These are phyloP conservation scores for Holcopasites calliopsidis DNA, from an alignment of 1,140 invertebrate genomes.

Conservation along the genomic window DNA sequence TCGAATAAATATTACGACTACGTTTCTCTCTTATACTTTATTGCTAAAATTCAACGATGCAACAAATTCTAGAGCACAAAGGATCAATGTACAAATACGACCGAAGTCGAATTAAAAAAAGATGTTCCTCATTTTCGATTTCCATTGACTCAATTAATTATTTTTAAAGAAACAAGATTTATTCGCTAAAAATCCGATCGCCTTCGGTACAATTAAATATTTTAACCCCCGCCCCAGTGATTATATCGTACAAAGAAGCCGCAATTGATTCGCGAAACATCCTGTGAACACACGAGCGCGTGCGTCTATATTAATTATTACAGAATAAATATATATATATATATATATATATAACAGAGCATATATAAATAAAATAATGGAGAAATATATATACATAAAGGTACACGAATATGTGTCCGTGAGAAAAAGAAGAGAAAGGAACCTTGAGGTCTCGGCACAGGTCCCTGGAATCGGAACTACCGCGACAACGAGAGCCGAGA, in stretches of 20 bases:
- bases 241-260: constrained; percentile 38
- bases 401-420: constrained; percentile 7
- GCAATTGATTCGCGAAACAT: constrained; percentile 4
- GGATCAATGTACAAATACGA: constrained; percentile 1
- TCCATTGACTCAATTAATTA: no score
- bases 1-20: not conserved
- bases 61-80: constrained; percentile 10
- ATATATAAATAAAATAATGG: constrained; percentile 37
- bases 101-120: not conserved
- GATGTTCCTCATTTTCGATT: no score
- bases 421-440: constrained; percentile 25
- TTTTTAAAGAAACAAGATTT: not conserved
- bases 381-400: constrained; percentile 25
- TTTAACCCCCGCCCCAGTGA: constrained; percentile 24
- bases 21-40: not conserved
- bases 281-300: constrained; percentile 17
- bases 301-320: constrained; percentile 46
- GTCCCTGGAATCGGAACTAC: constrained; percentile 48
- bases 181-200: constrained; percentile 5
- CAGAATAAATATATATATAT: constrained; percentile 12
- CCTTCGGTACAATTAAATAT: constrained; percentile 18
- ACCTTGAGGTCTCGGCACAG: constrained; percentile 48
- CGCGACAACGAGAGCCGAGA: constrained; percentile 37
- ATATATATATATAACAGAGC: constrained; percentile 8
- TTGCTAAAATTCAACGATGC: not conserved